Conservation (phyloP, 2,888 invertebrate species). For the Zonitis immaculata region DNA sequence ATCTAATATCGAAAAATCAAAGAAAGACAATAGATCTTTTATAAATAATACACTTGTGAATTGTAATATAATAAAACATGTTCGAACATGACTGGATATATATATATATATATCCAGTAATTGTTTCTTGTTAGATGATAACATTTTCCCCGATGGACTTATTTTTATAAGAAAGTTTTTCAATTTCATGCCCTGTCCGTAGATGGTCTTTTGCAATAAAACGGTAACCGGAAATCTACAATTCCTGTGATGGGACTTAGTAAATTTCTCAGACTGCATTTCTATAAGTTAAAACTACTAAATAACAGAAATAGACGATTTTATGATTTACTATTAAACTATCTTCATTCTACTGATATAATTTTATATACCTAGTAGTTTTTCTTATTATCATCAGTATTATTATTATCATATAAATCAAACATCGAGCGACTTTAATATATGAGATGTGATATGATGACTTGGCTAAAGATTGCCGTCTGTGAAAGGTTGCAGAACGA, state of each 20-base stretch:
- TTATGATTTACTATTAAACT: no score
- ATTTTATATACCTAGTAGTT: no score
- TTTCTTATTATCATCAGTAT: background rate
- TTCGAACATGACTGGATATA: conserved; percentile 10
- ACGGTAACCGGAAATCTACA: conserved; percentile 46
- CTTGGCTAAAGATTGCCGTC: conserved; percentile 19
- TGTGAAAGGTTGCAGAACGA: conserved; percentile 10
- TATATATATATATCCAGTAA: no score
- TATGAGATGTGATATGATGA: conserved; percentile 43
- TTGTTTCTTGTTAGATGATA: conserved; percentile 42
- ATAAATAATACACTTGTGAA: conserved; percentile 2
- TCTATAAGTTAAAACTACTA: no score
- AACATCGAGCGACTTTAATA: conserved; percentile 42
- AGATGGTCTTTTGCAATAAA: conserved; percentile 40
- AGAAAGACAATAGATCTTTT: background rate
- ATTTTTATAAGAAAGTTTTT: conserved; percentile 47
- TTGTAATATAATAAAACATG: conserved; percentile 5
- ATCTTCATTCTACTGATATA: no score
- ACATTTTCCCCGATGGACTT: conserved; percentile 34
- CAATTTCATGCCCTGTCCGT: conserved; percentile 47
- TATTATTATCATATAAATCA: conserved; percentile 37
- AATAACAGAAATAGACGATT: no score
- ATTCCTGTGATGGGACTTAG: conserved; percentile 36
- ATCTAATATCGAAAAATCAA: no score
- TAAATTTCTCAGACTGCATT: conserved; percentile 42